Evolutionary conservation across 2,888 invertebrate genomes (phyloP), one percentile per base, ranked within the genome.

Genomic region (Nymphalis c-album): DNA sequence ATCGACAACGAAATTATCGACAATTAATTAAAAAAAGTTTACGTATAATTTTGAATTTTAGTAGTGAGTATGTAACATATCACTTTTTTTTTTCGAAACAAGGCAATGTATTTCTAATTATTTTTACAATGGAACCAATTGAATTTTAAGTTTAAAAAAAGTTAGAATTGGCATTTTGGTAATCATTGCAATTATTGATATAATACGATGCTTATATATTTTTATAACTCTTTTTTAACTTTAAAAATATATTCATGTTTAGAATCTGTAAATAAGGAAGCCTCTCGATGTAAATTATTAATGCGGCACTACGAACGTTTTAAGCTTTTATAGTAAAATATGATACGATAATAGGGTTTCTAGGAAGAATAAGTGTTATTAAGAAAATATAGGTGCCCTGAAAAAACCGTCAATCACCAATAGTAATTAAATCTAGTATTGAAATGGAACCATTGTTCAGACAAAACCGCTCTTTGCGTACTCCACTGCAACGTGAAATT

Each of bases 401-500:
- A 35, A 55, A 55, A 55, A 22, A 18, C 20, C 48, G 48, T 64
- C 48, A 64, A 60, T 61, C 67, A 63, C 46, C 18, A 60, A 65
- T 60, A 57, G 60, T 63, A 68, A 65, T 63, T 68, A 71, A 67
- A 66, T 31, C 46, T 55, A 26, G 68, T 60, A 68, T 66, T 53
- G 65, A 70, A 67, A 64, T 60, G 59, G 51, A 46, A 58, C 60
- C 62, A 63, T 68, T 59, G 70, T 70, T 47, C 20, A 46, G 51
- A 51, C 51, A 20, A 45, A 45, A 51, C 13, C 60, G 59, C 60
- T 58, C 40, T 71, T 22, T n/a, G 67, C 57, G 57, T 57, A 57
- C 57, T 57, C 57, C 13, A 57, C 67, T 72, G 73, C 73, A 76
- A 82, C 81, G 78, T 85, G 67, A 70, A 73, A 69, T 71, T 35